Conservation (phyloP, 2,797 vertebrate species). For the Borostomias antarcticus region DNA sequence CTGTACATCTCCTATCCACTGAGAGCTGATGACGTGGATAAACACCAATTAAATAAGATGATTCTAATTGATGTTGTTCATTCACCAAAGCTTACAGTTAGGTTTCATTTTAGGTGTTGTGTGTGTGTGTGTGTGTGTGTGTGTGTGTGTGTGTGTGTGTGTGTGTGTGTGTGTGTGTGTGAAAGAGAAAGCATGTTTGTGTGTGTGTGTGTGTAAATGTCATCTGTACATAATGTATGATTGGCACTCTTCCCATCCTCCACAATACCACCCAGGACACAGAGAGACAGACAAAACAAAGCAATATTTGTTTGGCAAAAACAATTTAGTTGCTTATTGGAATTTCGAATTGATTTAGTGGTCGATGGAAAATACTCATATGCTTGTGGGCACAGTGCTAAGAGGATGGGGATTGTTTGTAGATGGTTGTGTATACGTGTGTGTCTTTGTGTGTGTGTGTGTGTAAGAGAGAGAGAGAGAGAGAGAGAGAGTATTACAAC, state of each 20-base stretch:
- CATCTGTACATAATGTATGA: too few species aligned
- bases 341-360: background rate
- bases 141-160: conserved; percentile 7
- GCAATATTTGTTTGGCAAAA: background rate
- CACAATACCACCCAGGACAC: background rate
- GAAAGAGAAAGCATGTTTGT: too few species aligned
- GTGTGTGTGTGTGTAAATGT: background rate
- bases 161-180: background rate
- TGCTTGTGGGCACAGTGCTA: too few species aligned
- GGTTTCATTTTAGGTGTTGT: background rate
- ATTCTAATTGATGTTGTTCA: too few species aligned
- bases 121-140: background rate
- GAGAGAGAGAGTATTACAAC: too few species aligned
- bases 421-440: too few species aligned
- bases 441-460: too few species aligned
- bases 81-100: background rate
- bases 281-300: background rate
- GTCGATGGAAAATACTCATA: background rate
- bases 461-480: too few species aligned
- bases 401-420: too few species aligned
- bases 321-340: background rate
- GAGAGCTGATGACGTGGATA: too few species aligned
- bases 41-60: too few species aligned
- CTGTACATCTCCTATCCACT: too few species aligned
- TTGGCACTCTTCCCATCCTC: background rate